Percentiles rank a stretch among this genome's conserved stretches.
Conservation (phyloP, 2,888 invertebrate species). For the Prosapia bicincta region DNA sequence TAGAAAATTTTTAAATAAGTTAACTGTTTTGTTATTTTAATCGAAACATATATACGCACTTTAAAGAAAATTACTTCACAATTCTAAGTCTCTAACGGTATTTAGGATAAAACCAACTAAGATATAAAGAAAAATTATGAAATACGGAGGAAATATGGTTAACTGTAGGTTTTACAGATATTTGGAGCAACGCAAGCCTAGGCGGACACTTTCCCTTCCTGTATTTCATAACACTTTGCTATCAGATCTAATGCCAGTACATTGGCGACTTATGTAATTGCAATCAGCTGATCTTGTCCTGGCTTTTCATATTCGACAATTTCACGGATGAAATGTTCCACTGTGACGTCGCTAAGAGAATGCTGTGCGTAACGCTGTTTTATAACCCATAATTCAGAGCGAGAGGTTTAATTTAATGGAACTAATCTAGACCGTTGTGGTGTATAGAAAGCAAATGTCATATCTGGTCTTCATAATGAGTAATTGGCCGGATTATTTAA, state of each 20-base stretch:
- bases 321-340: background rate
- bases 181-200: background rate
- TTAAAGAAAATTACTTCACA: background rate
- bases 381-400: background rate
- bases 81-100: background rate
- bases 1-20: no score
- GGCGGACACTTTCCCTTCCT: background rate
- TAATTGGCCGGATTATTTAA: no score
- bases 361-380: background rate
- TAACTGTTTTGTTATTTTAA: no score
- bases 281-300: background rate
- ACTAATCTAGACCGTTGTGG: no score
- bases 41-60: background rate
- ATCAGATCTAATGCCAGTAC: background rate
- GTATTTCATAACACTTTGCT: background rate
- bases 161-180: background rate
- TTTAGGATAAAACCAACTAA: no score
- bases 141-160: background rate
- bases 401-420: background rate
- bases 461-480: no score
- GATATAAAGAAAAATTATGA: background rate
- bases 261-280: background rate
- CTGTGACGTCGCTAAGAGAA: background rate
- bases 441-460: no score
- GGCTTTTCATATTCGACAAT: background rate